Percentiles rank a stretch among this genome's conserved stretches.
Evolutionary conservation across 2,797 vertebrate species (phyloP).

Genomic region (Poeciliopsis presidionis): DNA sequence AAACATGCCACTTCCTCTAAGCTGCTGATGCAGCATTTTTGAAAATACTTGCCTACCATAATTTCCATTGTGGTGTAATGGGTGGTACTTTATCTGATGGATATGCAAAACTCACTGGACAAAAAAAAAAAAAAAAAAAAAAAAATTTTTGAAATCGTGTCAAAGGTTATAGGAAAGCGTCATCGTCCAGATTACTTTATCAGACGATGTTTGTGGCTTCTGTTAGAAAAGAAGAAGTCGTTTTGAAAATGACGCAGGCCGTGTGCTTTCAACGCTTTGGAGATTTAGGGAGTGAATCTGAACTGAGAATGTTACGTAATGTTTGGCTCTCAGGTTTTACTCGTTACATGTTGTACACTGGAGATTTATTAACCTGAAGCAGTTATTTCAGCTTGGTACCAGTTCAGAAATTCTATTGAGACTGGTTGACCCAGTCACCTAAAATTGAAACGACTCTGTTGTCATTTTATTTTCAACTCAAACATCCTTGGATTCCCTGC

Average conservation of each 20-base stretch:
- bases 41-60: neutral
- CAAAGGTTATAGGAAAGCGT: neutral
- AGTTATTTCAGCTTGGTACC: neutral
- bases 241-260: neutral
- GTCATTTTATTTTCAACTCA: neutral
- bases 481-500: neutral
- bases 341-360: neutral
- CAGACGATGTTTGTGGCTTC: neutral
- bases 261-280: conserved; percentile 8
- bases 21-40: neutral
- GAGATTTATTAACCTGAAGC: neutral
- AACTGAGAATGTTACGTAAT: neutral
- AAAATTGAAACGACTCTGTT: neutral
- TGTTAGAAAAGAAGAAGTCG: neutral
- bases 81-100: neutral
- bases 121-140: neutral
- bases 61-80: neutral
- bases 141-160: neutral
- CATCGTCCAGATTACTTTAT: neutral
- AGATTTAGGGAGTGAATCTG: neutral
- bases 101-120: neutral
- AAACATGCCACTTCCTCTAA: conserved; percentile 19
- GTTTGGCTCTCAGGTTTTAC: neutral
- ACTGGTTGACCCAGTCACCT: neutral
- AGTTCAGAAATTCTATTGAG: neutral